Base-by-base conservation (phyloP, 1,140 invertebrate genomes). In the Lordiphosa mommai region DNA sequence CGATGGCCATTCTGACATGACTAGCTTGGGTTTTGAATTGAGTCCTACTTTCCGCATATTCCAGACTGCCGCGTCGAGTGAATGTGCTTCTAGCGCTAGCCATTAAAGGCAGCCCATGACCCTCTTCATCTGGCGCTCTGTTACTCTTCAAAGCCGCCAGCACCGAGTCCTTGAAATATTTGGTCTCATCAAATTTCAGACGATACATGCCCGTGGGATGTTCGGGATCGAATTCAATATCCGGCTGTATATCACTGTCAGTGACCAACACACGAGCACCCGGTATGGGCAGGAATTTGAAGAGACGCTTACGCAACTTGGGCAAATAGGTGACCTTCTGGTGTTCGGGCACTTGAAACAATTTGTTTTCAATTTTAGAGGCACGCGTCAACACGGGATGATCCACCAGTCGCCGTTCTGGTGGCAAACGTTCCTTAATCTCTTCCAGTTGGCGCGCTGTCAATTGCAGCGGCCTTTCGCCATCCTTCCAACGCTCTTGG, bases 251-350 rank as follows among this genome's bases (percentile, higher is more conserved):
- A 6, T 88, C 72, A 2, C 51, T 61, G 1, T 88, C 86, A 1
- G 76, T 80, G 44, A 88, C 77, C 27, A 88, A 27, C 0, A 88
- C 77, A 3, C 72, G 73, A 1, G 86, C 79, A 0, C 57, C 60
- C 1, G 86, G 86, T 32, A 88, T 56, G n/a, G 86, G 80, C 0
- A 63, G 40, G 17, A 88, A 88, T 14, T 88, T 88, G 30, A 88
- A 88, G 0, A 79, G 57, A 0, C 77, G 63, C 43, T 88, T 88
- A 1, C 80, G 69, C 37, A 88, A 13, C 59, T 69, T 76, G 1
- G 80, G 80, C 44, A 61, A 44, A 30, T 76, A 88, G 10, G 65
- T 63, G 7, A 63, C 52, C 4, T 48, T 23, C 61, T 84, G 66
- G 37, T 76, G 86, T 0, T 66, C 33, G 1, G 86, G 86, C 16